These are phyloP conservation scores for Cranoglanis bouderius DNA, from an alignment of 2,113 vertebrate species.

Conservation along the genomic window DNA sequence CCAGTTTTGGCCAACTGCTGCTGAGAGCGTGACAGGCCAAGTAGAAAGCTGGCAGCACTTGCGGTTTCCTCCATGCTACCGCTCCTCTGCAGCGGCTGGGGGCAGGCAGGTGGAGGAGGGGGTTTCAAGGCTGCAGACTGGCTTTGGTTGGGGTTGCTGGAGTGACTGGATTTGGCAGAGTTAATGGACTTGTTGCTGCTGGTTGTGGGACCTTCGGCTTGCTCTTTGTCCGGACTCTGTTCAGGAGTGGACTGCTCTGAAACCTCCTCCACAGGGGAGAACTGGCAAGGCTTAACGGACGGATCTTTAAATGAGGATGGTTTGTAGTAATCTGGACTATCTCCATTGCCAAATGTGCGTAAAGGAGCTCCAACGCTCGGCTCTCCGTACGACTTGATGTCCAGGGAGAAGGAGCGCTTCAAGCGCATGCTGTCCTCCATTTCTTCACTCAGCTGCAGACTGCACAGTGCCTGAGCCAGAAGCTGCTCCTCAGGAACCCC, in stretches of 20 bases:
- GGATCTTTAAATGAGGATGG: constrained; percentile 72
- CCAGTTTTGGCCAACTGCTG: constrained; percentile 81
- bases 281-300: constrained; percentile 82
- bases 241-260: constrained; percentile 87
- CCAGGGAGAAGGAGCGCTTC: constrained; percentile 92
- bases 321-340: constrained; percentile 78
- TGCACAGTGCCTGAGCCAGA: constrained; percentile 76
- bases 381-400: constrained; percentile 84
- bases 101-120: constrained; percentile 51
- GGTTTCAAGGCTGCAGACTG: constrained; percentile 57
- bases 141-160: constrained; percentile 46
- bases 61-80: constrained; percentile 85
- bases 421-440: constrained; percentile 82
- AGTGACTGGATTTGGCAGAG: constrained; percentile 60
- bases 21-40: constrained; percentile 85
- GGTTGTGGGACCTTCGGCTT: constrained; percentile 53
- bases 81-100: constrained; percentile 79
- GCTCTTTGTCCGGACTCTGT: constrained; percentile 82
- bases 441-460: constrained; percentile 78
- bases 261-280: constrained; percentile 90
- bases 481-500: constrained; percentile 68
- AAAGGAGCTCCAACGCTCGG: constrained; percentile 18
- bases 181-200: constrained; percentile 48
- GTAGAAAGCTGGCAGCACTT: constrained; percentile 76
- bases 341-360: constrained; percentile 68